Conservation (phyloP, 2,113 vertebrate species). For the Chaetodon auriga region DNA sequence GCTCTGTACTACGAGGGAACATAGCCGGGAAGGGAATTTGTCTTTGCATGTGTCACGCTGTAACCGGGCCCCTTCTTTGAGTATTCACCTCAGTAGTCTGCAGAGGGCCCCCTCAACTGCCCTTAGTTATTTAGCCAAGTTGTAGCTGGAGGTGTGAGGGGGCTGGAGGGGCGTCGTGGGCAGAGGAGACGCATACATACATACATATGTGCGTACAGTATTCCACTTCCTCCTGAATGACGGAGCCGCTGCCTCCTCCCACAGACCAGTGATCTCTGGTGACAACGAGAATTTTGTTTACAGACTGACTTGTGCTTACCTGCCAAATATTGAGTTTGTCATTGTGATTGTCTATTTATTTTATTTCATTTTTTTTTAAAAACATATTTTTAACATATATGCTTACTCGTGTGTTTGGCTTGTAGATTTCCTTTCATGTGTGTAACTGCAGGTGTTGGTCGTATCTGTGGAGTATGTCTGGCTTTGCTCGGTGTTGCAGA, state of each 20-base stretch:
- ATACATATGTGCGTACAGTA: conserved; percentile 20
- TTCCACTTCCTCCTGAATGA: conserved; percentile 43
- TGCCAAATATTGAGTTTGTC: conserved; percentile 81
- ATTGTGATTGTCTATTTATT: conserved; percentile 78
- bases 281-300: conserved; percentile 67
- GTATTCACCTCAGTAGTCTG: conserved; percentile 49
- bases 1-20: conserved; percentile 26
- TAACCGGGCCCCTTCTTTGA: conserved; percentile 40
- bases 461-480: conserved; percentile 56
- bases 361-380: conserved; percentile 29
- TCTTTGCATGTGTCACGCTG: conserved; percentile 49
- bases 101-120: conserved; percentile 31
- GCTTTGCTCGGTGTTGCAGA: conserved; percentile 27
- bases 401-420: conserved; percentile 51
- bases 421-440: conserved; percentile 44
- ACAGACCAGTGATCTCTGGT: conserved; percentile 45
- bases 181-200: conserved; percentile 23
- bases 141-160: conserved; percentile 50
- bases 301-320: conserved; percentile 74
- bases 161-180: conserved; percentile 18
- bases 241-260: conserved; percentile 44
- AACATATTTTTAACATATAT: conserved; percentile 41
- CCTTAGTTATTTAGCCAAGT: conserved; percentile 52
- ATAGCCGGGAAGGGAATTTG: conserved; percentile 26
- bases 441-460: conserved; percentile 45